These are phyloP conservation scores for Chiloscyllium plagiosum DNA, from an alignment of 2,113 vertebrate species.

Conservation along the genomic window DNA sequence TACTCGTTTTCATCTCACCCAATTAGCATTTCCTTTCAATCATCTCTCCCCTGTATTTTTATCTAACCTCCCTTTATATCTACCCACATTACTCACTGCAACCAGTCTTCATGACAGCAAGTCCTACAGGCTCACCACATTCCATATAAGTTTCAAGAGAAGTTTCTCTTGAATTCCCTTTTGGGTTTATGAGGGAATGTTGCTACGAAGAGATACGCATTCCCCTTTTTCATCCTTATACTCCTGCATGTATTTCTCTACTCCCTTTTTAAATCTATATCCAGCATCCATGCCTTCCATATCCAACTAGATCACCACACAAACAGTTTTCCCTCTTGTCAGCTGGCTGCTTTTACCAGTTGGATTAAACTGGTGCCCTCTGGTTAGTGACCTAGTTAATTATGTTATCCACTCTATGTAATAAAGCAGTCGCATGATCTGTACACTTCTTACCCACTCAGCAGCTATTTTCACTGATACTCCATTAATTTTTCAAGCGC, in stretches of 20 bases:
- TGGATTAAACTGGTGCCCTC: not conserved
- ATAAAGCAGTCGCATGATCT: not conserved
- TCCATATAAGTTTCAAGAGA: too few species aligned
- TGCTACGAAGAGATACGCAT: too few species aligned
- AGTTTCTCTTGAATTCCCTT: too few species aligned
- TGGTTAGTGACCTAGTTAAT: not conserved
- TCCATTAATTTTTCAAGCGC: not conserved
- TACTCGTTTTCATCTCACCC: too few species aligned
- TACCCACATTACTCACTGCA: too few species aligned
- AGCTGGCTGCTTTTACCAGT: not conserved
- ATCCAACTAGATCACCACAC: not conserved
- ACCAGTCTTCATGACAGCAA: too few species aligned
- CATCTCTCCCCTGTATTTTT: too few species aligned
- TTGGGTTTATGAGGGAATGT: too few species aligned
- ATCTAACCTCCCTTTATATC: too few species aligned
- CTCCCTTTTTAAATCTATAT: not conserved
- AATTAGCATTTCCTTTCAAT: too few species aligned
- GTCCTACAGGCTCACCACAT: too few species aligned
- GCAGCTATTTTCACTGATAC: not conserved
- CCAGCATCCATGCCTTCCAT: too few species aligned
- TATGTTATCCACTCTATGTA: not conserved
- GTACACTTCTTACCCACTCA: not conserved
- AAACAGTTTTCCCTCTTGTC: not conserved
- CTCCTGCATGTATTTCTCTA: not conserved
- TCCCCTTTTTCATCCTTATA: not conserved